These are phyloP conservation scores for Bombyx mori DNA, from an alignment of 1,140 invertebrate genomes.

Conservation along the genomic window ASM3026992v2 NC_085111.1:5504501-5505000, in stretches of 20 bases:
- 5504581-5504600: too few species aligned
- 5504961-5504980: too few species aligned
- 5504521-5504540: too few species aligned
- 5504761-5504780: conserved; percentile 69
- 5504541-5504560: too few species aligned
- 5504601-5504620: conserved; percentile 42
- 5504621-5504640: conserved; percentile 82
- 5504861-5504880: conserved; percentile 54
- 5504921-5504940: too few species aligned
- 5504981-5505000: too few species aligned
- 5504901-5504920: too few species aligned
- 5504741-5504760: conserved; percentile 60
- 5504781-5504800: conserved; percentile 75
- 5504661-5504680: conserved; percentile 67
- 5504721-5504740: conserved; percentile 72
- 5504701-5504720: conserved; percentile 69
- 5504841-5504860: conserved; percentile 73
- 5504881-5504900: neutral
- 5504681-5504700: conserved; percentile 73
- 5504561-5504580: too few species aligned
- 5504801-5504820: conserved; percentile 78
- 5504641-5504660: conserved; percentile 79
- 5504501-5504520: too few species aligned
- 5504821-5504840: conserved; percentile 76
- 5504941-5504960: too few species aligned